A percentile compares a stretch with the other conserved stretches of the same genome.
phyloP scores from a whole-genome alignment of 2,888 invertebrate species.

The Papilio elwesi region DNA sequence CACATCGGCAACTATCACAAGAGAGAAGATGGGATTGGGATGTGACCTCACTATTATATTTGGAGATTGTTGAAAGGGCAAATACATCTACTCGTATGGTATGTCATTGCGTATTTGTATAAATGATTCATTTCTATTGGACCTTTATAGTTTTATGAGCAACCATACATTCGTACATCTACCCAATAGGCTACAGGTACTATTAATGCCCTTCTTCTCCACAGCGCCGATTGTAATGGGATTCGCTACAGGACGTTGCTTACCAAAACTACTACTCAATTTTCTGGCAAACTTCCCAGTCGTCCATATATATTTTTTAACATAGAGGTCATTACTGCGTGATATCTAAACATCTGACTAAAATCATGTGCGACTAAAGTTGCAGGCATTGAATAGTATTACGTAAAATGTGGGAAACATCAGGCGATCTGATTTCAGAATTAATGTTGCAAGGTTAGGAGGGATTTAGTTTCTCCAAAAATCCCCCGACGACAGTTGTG shows the following conservation, averaged over 20 bases:
- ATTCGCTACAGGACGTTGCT: background rate
- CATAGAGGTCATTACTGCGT: background rate
- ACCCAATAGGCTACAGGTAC: too few species aligned
- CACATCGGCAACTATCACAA: too few species aligned
- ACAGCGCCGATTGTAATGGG: background rate
- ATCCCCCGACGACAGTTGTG: slow-evolving; percentile 55
- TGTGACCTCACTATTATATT: too few species aligned
- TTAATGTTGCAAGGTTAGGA: slow-evolving; percentile 67
- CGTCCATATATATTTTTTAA: background rate
- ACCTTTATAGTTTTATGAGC: too few species aligned
- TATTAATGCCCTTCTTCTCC: too few species aligned
- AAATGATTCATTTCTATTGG: too few species aligned
- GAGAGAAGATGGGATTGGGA: too few species aligned
- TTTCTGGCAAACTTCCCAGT: background rate
- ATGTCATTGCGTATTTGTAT: too few species aligned
- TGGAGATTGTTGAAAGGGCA: too few species aligned
- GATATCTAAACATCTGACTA: background rate
- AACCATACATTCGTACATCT: too few species aligned
- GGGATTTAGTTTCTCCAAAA: slow-evolving; percentile 69
- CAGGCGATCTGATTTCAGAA: slow-evolving; percentile 63
- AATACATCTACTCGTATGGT: too few species aligned
- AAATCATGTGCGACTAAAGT: slow-evolving; percentile 21
- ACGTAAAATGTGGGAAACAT: slow-evolving; percentile 55
- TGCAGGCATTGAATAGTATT: slow-evolving; percentile 29
- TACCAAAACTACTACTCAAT: background rate